phyloP scores from a whole-genome alignment of 2,888 invertebrate species.

The Nudaria mundana region DNA sequence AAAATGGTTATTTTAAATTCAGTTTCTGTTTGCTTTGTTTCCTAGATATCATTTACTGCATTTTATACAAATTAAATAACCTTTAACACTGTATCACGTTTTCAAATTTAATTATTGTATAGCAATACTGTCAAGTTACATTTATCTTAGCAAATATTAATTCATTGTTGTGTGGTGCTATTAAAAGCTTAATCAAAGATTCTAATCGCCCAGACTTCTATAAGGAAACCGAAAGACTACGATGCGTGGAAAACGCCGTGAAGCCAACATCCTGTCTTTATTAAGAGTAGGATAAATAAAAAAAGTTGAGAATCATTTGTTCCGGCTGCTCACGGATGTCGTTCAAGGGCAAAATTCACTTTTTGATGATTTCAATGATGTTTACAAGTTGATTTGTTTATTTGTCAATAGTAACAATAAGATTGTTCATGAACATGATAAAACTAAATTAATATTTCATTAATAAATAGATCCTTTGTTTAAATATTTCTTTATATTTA shows the following conservation, averaged over 20 bases:
- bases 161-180: conserved; percentile 1
- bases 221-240: conserved; percentile 62
- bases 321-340: conserved; percentile 74
- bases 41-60: no score
- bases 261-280: conserved; percentile 75
- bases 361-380: conserved; percentile 49
- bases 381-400: conserved; percentile 24
- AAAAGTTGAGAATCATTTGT: conserved; percentile 64
- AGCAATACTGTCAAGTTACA: no score
- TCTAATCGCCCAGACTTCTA: conserved; percentile 30
- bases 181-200: conserved; percentile 26
- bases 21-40: no score
- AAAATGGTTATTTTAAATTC: conserved; percentile 38
- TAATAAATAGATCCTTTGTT: no score
- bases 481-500: no score
- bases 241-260: conserved; percentile 69
- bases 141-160: no score
- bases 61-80: no score
- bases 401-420: no score
- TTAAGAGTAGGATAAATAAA: conserved; percentile 60
- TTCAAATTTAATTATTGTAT: no score
- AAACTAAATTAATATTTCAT: no score
- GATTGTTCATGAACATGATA: no score
- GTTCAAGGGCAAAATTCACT: conserved; percentile 73
- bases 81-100: not conserved